These are phyloP conservation scores for Macquaria australasica DNA, from an alignment of 2,113 vertebrate species.

Conservation along the genomic window DNA sequence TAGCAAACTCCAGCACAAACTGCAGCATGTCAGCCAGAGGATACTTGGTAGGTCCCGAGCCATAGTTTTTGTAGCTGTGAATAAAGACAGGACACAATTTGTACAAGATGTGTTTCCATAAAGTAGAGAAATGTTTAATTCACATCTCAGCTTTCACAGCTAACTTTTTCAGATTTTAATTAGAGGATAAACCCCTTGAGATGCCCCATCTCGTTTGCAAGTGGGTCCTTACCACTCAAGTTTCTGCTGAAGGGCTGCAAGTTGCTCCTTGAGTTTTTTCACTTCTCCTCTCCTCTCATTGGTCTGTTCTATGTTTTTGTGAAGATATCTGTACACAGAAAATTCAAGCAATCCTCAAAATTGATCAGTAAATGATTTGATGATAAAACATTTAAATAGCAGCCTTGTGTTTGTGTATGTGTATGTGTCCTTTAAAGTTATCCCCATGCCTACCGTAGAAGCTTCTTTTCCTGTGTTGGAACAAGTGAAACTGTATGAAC, in stretches of 20 bases:
- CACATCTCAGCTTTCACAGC: not conserved
- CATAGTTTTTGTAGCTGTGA: constrained; percentile 92
- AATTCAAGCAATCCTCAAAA: not conserved
- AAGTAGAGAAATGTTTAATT: not conserved
- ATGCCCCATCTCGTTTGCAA: too few relatives aligned
- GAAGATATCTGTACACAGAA: constrained; percentile 88
- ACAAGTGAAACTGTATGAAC: not conserved
- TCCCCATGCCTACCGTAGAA: not conserved
- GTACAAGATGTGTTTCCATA: not conserved
- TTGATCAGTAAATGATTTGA: too few relatives aligned
- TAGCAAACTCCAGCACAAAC: constrained; percentile 94
- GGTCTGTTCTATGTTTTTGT: constrained; percentile 90
- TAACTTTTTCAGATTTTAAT: constrained; percentile 8
- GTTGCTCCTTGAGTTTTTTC: constrained; percentile 89
- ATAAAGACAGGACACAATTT: not conserved
- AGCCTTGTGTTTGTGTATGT: too few relatives aligned
- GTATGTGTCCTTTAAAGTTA: not conserved
- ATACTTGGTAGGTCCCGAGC: constrained; percentile 90
- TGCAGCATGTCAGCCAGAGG: constrained; percentile 95
- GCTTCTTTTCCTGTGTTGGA: not conserved
- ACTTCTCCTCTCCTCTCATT: constrained; percentile 90
- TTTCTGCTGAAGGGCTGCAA: constrained; percentile 90
- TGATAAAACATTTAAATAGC: not conserved
- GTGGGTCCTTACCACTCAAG: constrained; percentile 87
- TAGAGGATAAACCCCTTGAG: too few relatives aligned